These are phyloP conservation scores for Pelodytes ibericus DNA, from an alignment of 2,797 vertebrate genomes.

Conservation along the genomic window DNA sequence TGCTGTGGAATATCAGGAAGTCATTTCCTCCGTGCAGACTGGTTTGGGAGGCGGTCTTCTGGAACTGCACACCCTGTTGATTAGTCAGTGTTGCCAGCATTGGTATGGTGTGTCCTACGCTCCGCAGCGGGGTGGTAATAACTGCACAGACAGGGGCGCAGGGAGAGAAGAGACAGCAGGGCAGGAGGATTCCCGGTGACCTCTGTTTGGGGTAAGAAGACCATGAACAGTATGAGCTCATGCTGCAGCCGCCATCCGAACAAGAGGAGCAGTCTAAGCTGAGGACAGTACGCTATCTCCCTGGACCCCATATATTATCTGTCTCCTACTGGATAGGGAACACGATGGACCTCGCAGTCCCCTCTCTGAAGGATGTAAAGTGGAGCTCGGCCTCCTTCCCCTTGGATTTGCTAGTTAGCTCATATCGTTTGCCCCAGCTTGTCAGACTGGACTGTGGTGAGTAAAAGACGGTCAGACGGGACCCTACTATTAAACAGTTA, in stretches of 20 bases:
- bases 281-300: constrained; percentile 32
- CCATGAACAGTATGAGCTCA: background rate
- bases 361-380: constrained; percentile 90
- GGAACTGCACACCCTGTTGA: constrained; percentile 72
- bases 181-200: background rate
- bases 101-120: constrained; percentile 71
- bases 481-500: too few species aligned
- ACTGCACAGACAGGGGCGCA: constrained; percentile 24
- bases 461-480: too few species aligned
- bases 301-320: too few species aligned
- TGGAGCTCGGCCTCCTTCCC: constrained; percentile 90
- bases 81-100: constrained; percentile 72
- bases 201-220: background rate
- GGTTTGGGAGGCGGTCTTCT: constrained; percentile 59
- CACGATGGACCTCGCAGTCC: constrained; percentile 88
- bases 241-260: background rate
- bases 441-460: constrained; percentile 89
- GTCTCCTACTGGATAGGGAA: constrained; percentile 52
- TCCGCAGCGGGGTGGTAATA: constrained; percentile 50
- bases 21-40: constrained; percentile 9
- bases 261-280: constrained; percentile 15
- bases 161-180: constrained; percentile 52
- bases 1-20: constrained; percentile 42
- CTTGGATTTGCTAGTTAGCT: constrained; percentile 89
- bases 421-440: constrained; percentile 90